Base-by-base conservation (phyloP, 30 jellyfish, hydroid and myxozoan species). In the Aurelia sp. region DNA sequence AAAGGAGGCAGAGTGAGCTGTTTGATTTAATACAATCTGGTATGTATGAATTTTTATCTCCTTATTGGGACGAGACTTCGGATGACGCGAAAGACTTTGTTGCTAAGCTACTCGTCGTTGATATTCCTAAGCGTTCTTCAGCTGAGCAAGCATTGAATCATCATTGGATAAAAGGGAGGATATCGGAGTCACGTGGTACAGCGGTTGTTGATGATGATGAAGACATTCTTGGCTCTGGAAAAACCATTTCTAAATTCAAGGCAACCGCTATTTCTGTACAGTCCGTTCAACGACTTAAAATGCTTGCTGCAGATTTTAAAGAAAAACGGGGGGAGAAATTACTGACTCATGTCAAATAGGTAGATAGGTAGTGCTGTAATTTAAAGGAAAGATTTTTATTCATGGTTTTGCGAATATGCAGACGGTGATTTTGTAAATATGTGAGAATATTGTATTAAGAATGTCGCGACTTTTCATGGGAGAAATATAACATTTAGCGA, bases 61-160 rank as follows among this genome's bases (percentile, higher is more conserved):
- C 99, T 15, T 94, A 94, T 62, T 94, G 99, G 99, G 97, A 88
- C 73, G 95, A 89, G 37, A 95, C 89, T 63, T 82, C 97, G 18
- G 91, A 94, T 13, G 95, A 69, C 6, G 97, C 99, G 57, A 89
- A 79, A 74, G 97, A 89, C 75, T 79, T 89, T 41, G 95, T 94
- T 30, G 62, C 95, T 13, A 57, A 86, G 33, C 81, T 94, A 15
- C 92, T 94, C 10, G 96, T 94, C 41, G 99, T 89, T 35, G 96
- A 89, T 67, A 74, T 78, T 16, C 87, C 79, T 8, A 68, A 76
- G 58, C 61, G 99, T 30, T 84, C 69, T 44, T 65, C 94, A 2
- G 97, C 99, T n/a, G 92, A 76, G 61, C 87, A 89, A 62, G 91
- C 92, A 15, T 78, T 94, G 60, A 76, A 74, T 44, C 99, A 94